phyloP scores from a whole-genome alignment of 2,888 invertebrate species.

The Chalcis sispes region DNA sequence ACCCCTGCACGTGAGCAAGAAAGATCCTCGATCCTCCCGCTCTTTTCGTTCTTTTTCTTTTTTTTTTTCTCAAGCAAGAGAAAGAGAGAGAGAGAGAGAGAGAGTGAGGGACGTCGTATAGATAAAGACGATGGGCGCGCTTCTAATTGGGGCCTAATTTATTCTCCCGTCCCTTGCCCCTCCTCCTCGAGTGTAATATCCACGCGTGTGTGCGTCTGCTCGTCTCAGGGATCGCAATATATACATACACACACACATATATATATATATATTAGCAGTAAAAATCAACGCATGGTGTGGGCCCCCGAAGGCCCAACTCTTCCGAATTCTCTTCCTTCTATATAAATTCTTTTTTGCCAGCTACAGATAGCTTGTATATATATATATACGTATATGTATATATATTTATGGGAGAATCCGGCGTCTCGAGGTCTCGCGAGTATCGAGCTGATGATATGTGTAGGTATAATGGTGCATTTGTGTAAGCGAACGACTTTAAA shows the following conservation, averaged over 20 bases:
- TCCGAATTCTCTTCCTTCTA: slow-evolving; percentile 58
- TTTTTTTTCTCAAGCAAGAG: background rate
- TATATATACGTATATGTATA: slow-evolving; percentile 5
- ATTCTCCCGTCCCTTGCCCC: slow-evolving; percentile 44
- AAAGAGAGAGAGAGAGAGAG: slow-evolving; percentile 1
- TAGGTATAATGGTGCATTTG: background rate
- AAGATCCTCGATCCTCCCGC: background rate
- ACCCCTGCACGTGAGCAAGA: slow-evolving; percentile 7
- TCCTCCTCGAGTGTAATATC: background rate
- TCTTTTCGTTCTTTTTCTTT: too few species aligned
- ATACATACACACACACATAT: slow-evolving; percentile 18
- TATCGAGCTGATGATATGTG: background rate
- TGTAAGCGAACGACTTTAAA: background rate
- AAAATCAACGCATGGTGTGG: background rate
- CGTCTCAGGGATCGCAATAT: slow-evolving; percentile 24
- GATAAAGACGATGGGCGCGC: slow-evolving; percentile 50
- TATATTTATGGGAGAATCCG: slow-evolving; percentile 24
- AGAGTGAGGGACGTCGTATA: too few species aligned
- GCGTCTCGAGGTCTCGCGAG: slow-evolving; percentile 54
- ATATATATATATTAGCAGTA: slow-evolving; percentile 5
- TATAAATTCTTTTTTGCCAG: too few species aligned
- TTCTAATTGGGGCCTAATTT: slow-evolving; percentile 59
- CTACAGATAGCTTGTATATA: too few species aligned
- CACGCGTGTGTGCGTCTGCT: background rate
- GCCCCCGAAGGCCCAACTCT: slow-evolving; percentile 53